Evolutionary conservation across 2,888 invertebrate species (phyloP).

Genomic region (Pollenia labialis): DNA sequence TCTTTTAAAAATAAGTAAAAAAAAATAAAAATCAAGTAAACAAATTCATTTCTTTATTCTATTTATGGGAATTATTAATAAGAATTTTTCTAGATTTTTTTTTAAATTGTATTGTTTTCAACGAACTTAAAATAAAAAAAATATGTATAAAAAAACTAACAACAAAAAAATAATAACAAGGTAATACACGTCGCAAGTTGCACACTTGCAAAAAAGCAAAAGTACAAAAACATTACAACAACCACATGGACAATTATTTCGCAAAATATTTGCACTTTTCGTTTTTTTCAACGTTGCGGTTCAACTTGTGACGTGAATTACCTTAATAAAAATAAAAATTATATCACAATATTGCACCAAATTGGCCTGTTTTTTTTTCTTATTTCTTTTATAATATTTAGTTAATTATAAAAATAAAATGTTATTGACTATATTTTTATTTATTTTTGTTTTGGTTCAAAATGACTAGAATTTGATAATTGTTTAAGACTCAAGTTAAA

Average conservation of each 20-base stretch:
- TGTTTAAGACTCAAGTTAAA: constrained; percentile 8
- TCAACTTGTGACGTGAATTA: too few relatives aligned
- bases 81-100: constrained; percentile 51
- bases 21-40: constrained; percentile 13
- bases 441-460: background rate
- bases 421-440: constrained; percentile 45
- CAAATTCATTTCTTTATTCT: background rate
- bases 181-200: too few relatives aligned
- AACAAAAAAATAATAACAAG: constrained; percentile 42
- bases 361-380: constrained; percentile 79
- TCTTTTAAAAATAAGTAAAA: background rate
- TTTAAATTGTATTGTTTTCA: constrained; percentile 10
- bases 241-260: too few relatives aligned
- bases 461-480: constrained; percentile 57
- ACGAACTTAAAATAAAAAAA: constrained; percentile 13
- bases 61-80: constrained; percentile 15
- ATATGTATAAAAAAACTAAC: constrained; percentile 25
- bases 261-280: too few relatives aligned
- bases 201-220: too few relatives aligned
- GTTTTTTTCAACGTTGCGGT: too few relatives aligned
- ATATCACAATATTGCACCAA: constrained; percentile 84
- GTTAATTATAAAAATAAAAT: constrained; percentile 51
- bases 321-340: constrained; percentile 73
- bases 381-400: constrained; percentile 53
- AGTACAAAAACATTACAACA: too few relatives aligned